Evolutionary conservation across 1,140 invertebrate genomes (phyloP).

Genomic region (Penaeus indicus): DNA sequence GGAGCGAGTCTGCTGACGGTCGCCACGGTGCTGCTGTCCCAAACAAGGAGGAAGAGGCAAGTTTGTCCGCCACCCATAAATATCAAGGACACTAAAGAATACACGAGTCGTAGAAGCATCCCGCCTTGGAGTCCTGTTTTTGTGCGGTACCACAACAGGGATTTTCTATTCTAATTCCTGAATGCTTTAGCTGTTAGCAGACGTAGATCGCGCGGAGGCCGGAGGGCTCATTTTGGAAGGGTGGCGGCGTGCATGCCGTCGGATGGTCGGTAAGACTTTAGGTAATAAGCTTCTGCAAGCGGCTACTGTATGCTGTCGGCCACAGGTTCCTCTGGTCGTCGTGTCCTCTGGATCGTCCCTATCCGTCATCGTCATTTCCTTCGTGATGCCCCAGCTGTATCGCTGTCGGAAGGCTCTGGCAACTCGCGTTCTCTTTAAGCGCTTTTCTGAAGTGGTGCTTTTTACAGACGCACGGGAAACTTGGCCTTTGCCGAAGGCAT

Average conservation of each 20-base stretch:
- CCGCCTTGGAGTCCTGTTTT: conserved; percentile 45
- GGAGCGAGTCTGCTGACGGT: conserved; percentile 42
- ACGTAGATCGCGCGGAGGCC: conserved; percentile 64
- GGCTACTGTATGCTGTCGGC: conserved; percentile 33
- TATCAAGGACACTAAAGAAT: conserved; percentile 57
- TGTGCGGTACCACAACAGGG: conserved; percentile 55
- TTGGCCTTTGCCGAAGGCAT: conserved; percentile 36
- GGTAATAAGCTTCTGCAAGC: conserved; percentile 62
- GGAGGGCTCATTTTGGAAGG: conserved; percentile 59
- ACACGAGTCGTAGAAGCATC: conserved; percentile 64
- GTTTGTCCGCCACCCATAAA: conserved; percentile 57
- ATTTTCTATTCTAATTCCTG: conserved; percentile 63
- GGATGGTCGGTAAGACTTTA: conserved; percentile 57
- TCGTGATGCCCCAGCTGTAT: conserved; percentile 62
- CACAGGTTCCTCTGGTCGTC: conserved; percentile 33
- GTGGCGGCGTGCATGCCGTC: conserved; percentile 45
- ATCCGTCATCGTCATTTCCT: conserved; percentile 60
- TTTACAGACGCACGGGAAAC: conserved; percentile 59
- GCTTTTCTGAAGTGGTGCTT: conserved; percentile 59
- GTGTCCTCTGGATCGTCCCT: conserved; percentile 47
- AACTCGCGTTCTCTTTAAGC: conserved; percentile 63
- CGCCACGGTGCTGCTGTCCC: conserved; percentile 37
- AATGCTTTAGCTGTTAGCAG: conserved; percentile 61
- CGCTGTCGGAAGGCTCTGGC: conserved; percentile 63
- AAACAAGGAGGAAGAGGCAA: conserved; percentile 54